Evolutionary conservation across 1,140 invertebrate species (phyloP), one percentile per base, ranked within the genome.

Genomic region (Heliothis subflexa): DNA sequence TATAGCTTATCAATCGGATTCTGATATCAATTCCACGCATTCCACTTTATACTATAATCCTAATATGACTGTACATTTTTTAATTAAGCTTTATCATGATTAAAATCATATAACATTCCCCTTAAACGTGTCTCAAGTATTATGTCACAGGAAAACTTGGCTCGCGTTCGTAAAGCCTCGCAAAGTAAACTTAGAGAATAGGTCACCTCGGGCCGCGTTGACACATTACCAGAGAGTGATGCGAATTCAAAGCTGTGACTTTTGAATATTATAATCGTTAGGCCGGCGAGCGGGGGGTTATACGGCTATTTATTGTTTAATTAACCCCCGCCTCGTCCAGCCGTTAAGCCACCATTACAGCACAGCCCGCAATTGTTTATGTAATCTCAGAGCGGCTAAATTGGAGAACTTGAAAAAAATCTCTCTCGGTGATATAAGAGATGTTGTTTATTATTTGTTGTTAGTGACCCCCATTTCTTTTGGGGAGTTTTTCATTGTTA

Each of bases 181-280:
- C 28, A 61, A 68, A 64, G 33, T 50, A 5, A 45, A 71, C 25
- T 81, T 85, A 25, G 25, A 88, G 85, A 94, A 93, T 94, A 94
- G 83, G 64, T 64, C 49, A 86, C 85, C 78, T 57, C 75, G 76
- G 25, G 78, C 71, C 80, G 79, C 77, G 86, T 89, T 94, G 92
- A 93, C 91, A 94, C 93, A 93, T 92, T 93, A 93, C 91, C 81
- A 70, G 88, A 89, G 91, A 94, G 90, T 94, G 93, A 93, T 94
- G 91, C 88, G 93, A 93, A 94, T 94, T 89, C 91, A 93, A 92
- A 94, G 85, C 84, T 89, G 91, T 84, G 83, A 84, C 83, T 84
- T 93, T 93, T 93, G 86, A 91, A 93, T 93, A 94, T 90, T 92
- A 93, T 92, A 92, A 91, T 90, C 89, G 88, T 94, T 88, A 89